These are phyloP conservation scores for Lumbricus terrestris DNA, from an alignment of 2,888 invertebrate species.

Conservation along the genomic window DNA sequence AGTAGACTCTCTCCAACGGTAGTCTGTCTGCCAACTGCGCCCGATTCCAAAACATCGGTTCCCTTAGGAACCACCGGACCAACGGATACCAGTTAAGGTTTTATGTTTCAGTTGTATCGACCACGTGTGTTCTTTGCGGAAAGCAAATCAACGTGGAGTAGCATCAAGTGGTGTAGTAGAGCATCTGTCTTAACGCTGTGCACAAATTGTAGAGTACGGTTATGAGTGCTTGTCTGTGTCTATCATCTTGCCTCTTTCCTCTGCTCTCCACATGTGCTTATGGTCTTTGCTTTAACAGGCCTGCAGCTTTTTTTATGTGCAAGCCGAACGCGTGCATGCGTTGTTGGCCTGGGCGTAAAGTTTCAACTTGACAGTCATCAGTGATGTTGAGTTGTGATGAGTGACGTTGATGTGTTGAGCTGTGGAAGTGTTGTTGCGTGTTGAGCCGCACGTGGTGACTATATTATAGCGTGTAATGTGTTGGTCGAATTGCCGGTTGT, in stretches of 20 bases:
- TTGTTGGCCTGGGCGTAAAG: not conserved
- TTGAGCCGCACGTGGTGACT: not conserved
- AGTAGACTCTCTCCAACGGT: too few relatives aligned
- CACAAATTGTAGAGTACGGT: not conserved
- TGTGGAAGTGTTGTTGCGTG: not conserved
- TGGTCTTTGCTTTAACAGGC: not conserved
- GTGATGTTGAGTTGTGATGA: not conserved
- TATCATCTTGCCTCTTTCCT: not conserved
- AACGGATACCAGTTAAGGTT: too few relatives aligned
- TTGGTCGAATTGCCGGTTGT: not conserved
- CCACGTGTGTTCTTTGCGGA: not conserved
- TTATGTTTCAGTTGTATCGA: not conserved
- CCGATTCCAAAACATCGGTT: not conserved
- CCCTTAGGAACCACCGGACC: too few relatives aligned
- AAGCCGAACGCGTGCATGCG: not conserved
- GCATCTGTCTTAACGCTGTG: not conserved
- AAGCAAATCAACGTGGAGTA: not conserved
- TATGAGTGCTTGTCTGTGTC: not conserved
- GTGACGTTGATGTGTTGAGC: not conserved
- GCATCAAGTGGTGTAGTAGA: not conserved
- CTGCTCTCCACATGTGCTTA: not conserved
- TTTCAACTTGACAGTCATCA: not conserved
- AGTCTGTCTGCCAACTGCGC: too few relatives aligned
- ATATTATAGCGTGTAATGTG: too few relatives aligned
- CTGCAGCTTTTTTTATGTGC: not conserved